Evolutionary conservation across 2,113 vertebrate genomes (phyloP).

Genomic region (Paraplagusia blochii): DNA sequence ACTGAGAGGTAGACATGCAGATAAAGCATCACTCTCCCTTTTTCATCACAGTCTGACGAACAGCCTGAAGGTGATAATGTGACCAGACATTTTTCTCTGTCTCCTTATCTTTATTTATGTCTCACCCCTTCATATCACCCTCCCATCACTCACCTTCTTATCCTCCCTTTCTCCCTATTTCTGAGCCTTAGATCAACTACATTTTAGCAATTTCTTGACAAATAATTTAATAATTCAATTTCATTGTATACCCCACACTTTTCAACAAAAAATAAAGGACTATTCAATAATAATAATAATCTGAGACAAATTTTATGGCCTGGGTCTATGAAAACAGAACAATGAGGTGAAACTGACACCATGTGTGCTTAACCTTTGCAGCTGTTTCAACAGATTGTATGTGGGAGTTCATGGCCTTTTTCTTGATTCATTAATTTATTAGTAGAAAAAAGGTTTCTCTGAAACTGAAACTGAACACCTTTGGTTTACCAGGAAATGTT

Average conservation of each 20-base stretch:
- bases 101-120: slow-evolving; percentile 23
- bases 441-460: too few relatives aligned
- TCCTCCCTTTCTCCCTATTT: not conserved
- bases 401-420: too few relatives aligned
- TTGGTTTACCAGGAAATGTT: too few relatives aligned
- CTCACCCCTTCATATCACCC: slow-evolving; percentile 16
- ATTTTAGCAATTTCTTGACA: slow-evolving; percentile 19
- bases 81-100: slow-evolving; percentile 24
- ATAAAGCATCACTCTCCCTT: too few relatives aligned
- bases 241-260: too few relatives aligned
- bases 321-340: slow-evolving; percentile 2
- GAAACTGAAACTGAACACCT: too few relatives aligned
- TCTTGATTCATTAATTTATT: too few relatives aligned
- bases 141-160: slow-evolving; percentile 22
- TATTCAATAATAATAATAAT: too few relatives aligned
- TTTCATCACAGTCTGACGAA: too few relatives aligned
- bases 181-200: not conserved
- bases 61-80: slow-evolving; percentile 15
- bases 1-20: not conserved
- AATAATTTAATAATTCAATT: too few relatives aligned
- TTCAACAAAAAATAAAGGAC: too few relatives aligned
- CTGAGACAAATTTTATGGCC: slow-evolving; percentile 31
- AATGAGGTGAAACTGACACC: slow-evolving; percentile 18
- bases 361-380: slow-evolving; percentile 7
- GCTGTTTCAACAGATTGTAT: slow-evolving; percentile 28